phyloP scores from a whole-genome alignment of 2,113 vertebrate species.

The Thalassoma bifasciatum region DNA sequence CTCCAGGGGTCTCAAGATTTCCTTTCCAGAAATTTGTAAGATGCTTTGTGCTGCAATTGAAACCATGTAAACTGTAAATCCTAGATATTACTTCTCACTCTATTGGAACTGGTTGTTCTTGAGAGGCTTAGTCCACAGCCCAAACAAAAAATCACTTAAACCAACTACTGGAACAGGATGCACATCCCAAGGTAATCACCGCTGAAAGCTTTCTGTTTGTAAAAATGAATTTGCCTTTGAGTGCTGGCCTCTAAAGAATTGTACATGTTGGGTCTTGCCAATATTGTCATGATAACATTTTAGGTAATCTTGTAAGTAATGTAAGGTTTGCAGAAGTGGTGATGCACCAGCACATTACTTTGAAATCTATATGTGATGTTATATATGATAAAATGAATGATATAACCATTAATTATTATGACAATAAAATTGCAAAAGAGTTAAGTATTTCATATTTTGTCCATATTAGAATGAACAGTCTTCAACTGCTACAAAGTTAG shows the following conservation, averaged over 20 bases:
- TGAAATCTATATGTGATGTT: too few relatives aligned
- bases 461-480: too few relatives aligned
- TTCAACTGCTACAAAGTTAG: not conserved
- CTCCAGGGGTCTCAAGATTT: too few relatives aligned
- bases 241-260: not conserved
- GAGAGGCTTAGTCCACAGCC: not conserved
- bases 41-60: not conserved
- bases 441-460: too few relatives aligned
- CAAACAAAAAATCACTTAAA: not conserved
- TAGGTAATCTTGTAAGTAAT: not conserved
- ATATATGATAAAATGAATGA: too few relatives aligned
- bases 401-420: too few relatives aligned
- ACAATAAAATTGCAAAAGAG: too few relatives aligned
- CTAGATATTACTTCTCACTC: not conserved
- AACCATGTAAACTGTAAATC: not conserved
- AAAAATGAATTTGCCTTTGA: not conserved
- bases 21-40: not conserved
- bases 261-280: not conserved
- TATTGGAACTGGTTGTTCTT: not conserved
- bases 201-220: not conserved
- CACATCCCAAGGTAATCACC: not conserved
- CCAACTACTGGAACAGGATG: not conserved
- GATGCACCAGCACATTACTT: not conserved
- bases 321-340: not conserved
- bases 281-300: not conserved